Evolutionary conservation across 2,888 invertebrate genomes (phyloP).

Genomic region (Dryococelus australis): DNA sequence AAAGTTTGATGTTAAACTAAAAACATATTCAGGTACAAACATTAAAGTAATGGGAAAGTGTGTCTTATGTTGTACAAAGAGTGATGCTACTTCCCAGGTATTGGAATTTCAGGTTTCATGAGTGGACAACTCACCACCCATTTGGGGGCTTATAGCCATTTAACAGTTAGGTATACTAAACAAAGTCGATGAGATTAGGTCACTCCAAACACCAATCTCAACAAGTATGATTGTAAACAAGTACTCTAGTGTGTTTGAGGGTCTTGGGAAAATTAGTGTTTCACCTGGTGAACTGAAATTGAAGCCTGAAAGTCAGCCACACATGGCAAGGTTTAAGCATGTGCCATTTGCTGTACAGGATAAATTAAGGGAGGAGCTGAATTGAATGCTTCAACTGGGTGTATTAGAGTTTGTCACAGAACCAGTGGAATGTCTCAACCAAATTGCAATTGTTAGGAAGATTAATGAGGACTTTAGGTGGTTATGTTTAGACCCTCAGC

Average conservation of each 20-base stretch:
- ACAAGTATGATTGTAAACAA: neutral
- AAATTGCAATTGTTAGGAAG: no score
- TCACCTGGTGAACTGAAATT: neutral
- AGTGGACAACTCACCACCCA: no score
- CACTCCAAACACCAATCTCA: neutral
- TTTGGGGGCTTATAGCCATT: neutral
- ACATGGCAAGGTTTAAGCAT: neutral
- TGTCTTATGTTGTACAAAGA: neutral
- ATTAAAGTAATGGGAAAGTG: neutral
- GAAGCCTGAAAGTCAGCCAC: neutral
- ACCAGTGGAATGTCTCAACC: no score
- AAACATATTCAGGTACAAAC: no score
- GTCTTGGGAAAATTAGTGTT: no score
- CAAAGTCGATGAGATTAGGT: neutral
- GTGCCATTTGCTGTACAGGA: neutral
- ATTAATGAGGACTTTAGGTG: no score
- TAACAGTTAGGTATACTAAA: neutral
- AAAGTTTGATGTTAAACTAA: no score
- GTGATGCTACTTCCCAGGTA: neutral
- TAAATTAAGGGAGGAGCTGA: no score
- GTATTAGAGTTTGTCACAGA: neutral
- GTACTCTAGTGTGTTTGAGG: neutral
- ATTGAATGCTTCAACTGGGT: neutral
- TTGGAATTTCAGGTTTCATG: no score
- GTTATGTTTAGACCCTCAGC: no score